Evolutionary conservation across 2,888 invertebrate species (phyloP).

Genomic region (Epirrhoe tristata): DNA sequence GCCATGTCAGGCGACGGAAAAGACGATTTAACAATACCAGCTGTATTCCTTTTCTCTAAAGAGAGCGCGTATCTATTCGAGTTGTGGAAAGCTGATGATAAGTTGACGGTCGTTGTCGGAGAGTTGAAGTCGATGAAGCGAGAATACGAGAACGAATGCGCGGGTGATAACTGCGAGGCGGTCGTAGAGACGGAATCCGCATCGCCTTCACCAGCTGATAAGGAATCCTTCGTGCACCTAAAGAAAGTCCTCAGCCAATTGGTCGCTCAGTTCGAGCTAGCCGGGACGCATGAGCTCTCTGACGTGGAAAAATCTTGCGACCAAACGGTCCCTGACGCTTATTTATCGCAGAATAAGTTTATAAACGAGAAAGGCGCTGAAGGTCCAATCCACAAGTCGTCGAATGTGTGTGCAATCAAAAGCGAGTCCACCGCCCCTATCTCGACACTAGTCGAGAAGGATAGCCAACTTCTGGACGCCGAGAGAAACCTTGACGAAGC

Average conservation of each 20-base stretch:
- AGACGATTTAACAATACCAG: constrained; percentile 94
- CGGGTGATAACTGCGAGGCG: constrained; percentile 59
- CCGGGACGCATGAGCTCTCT: constrained; percentile 60
- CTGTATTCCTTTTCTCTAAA: constrained; percentile 94
- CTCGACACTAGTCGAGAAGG: constrained; percentile 19
- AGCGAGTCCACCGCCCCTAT: constrained; percentile 24
- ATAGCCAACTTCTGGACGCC: constrained; percentile 15
- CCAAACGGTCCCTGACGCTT: constrained; percentile 44
- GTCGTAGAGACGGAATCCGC: constrained; percentile 45
- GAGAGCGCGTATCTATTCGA: constrained; percentile 90
- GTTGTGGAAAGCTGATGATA: constrained; percentile 83
- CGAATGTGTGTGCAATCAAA: constrained; percentile 27
- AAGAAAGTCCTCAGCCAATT: constrained; percentile 77
- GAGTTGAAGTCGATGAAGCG: constrained; percentile 74
- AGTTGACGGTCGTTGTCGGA: constrained; percentile 82
- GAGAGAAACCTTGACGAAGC: constrained; percentile 28
- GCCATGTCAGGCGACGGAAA: constrained; percentile 98
- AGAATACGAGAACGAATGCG: constrained; percentile 58
- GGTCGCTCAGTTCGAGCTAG: constrained; percentile 72
- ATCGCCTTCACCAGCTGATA: constrained; percentile 51
- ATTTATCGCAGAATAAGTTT: constrained; percentile 49
- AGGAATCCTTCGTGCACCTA: constrained; percentile 70
- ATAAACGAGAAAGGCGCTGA: constrained; percentile 45
- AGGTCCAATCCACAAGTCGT: constrained; percentile 23
- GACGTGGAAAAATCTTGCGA: constrained; percentile 44